A percentile compares a stretch with the other conserved stretches of the same genome.
phyloP scores from a whole-genome alignment of 2,888 invertebrate genomes.

The Megaustenia siamemsis region DNA sequence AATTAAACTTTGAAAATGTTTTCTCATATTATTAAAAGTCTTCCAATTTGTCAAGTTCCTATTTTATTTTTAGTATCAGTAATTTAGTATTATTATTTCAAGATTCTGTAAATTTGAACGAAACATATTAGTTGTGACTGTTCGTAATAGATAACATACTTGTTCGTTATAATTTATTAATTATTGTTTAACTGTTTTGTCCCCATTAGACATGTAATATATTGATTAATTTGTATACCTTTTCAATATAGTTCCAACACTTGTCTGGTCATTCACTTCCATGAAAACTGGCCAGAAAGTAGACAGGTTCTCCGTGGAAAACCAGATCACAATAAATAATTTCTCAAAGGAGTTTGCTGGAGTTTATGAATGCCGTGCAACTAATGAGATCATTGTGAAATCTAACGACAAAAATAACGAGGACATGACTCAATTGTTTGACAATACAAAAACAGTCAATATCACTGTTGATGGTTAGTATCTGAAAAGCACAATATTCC shows the following conservation, averaged over 20 bases:
- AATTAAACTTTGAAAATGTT: too few relatives aligned
- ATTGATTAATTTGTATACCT: too few relatives aligned
- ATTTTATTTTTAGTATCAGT: too few relatives aligned
- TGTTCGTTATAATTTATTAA: too few relatives aligned
- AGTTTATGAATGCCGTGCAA: conserved; percentile 39
- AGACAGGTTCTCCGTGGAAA: background rate
- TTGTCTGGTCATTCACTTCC: conserved; percentile 45
- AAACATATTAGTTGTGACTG: too few relatives aligned
- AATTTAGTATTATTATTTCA: too few relatives aligned
- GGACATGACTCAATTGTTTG: conserved; percentile 32
- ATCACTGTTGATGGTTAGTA: conserved; percentile 42
- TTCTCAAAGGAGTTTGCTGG: conserved; percentile 45
- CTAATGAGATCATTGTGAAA: conserved; percentile 47
- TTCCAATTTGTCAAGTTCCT: too few relatives aligned
- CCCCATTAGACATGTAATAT: too few relatives aligned
- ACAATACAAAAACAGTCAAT: conserved; percentile 18
- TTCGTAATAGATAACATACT: too few relatives aligned
- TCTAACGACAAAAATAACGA: background rate
- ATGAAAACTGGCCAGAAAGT: conserved; percentile 3
- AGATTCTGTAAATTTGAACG: too few relatives aligned
- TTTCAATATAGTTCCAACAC: conserved; percentile 41
- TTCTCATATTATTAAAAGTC: too few relatives aligned
- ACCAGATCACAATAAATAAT: conserved; percentile 24
- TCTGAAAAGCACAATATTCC: background rate
- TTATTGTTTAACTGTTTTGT: too few relatives aligned